These are phyloP conservation scores for Enteromius viviparus DNA, from an alignment of 2,797 vertebrate species.

Conservation along the genomic window DNA sequence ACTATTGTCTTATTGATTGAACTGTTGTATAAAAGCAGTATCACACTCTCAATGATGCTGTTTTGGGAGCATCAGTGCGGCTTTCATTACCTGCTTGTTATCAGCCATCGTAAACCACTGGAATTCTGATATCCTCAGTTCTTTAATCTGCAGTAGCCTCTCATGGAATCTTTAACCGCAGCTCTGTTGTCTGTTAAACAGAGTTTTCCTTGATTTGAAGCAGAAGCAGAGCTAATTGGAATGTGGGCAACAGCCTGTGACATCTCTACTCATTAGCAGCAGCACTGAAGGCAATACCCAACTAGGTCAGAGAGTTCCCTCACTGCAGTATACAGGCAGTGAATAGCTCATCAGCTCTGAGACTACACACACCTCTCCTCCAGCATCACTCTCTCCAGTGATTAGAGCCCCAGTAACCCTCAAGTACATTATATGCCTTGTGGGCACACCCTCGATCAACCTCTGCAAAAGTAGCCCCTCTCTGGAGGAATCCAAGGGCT, in stretches of 20 bases:
- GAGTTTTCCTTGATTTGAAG: constrained; percentile 48
- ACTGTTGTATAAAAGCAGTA: background rate
- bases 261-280: constrained; percentile 61
- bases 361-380: constrained; percentile 47
- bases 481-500: constrained; percentile 42
- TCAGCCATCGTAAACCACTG: background rate
- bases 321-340: constrained; percentile 32
- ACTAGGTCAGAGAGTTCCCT: constrained; percentile 54
- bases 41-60: background rate
- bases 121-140: constrained; percentile 7
- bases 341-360: constrained; percentile 46
- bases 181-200: constrained; percentile 45
- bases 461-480: constrained; percentile 30
- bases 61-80: background rate
- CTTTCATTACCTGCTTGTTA: constrained; percentile 8
- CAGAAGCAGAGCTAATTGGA: constrained; percentile 53
- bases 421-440: constrained; percentile 41
- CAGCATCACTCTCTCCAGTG: constrained; percentile 36
- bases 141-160: background rate
- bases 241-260: constrained; percentile 53
- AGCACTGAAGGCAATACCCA: constrained; percentile 59
- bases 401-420: constrained; percentile 48
- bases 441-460: constrained; percentile 39
- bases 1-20: background rate
- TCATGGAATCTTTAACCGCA: constrained; percentile 2